Base-by-base conservation (phyloP, 2,888 invertebrate genomes). In the Meganola albula region DNA sequence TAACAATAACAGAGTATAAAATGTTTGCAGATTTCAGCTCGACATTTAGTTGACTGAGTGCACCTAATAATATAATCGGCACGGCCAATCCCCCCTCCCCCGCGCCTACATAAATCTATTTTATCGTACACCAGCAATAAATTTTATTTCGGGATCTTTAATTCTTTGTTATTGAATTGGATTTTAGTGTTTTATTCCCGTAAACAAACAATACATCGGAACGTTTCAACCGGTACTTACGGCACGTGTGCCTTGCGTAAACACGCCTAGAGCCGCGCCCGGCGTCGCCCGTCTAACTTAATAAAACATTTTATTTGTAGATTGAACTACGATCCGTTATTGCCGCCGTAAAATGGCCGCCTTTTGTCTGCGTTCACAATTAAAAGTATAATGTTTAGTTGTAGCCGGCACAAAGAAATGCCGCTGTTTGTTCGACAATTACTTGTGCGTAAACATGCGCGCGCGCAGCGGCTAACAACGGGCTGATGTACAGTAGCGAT, bases 91-190 rank as follows among this genome's bases (percentile, higher is more conserved):
- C 39, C 34, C 40, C 37, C 49, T 50, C 48, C 58, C 63, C 69
- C 57, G 62, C 67, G 56, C 74, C 64, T 74, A 77, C 83, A 84
- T 85, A 85, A 85, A 85, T 85, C 84, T 84, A 84, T 84, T 85
- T 84, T 83, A 85, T 84, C 82, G 85, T 80, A 77, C 76, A 58
- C 67, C 61, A 70, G 84, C 82, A 83, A 85, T 85, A 83, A 84
- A 84, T 84, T 85, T 83, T 85, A 85, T 85, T 85, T 85, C 75
- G 77, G 84, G 85, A 85, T 83, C 85, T 84, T 84, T 84, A 85
- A 85, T 85, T 85, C 84, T 85, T 85, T 85, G 84, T 85, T 85
- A 84, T 85, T 83, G 84, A 83, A 83, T 83, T 83, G 78, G 83
- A 84, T 83, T 84, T 85, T 84, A 85, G 85, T 84, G 84, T 85